Base-by-base conservation (phyloP, 2,888 invertebrate species). In the Agriopis leucophaearia region DNA sequence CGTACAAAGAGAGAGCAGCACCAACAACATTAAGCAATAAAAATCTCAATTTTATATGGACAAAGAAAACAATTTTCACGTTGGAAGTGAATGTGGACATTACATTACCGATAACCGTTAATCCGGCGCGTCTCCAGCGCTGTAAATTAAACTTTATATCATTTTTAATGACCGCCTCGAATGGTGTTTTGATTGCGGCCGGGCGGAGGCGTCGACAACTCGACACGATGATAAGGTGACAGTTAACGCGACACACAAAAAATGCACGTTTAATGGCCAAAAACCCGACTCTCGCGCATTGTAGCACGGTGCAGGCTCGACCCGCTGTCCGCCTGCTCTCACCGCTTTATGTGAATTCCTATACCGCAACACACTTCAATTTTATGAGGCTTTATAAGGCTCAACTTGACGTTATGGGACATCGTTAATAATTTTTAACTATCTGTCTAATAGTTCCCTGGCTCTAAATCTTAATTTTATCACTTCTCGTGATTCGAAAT, bases 161-260 rank as follows among this genome's bases (percentile, higher is more conserved):
- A 92, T 90, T 92, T 93, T 94, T 94, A 93, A 93, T 90, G 92
- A 87, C 86, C 86, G 78, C 81, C 78, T 85, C 88, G 89, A 92
- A 93, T 92, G 91, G 91, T 92, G 92, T 92, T 94, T 93, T 94
- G 93, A 94, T 94, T 92, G 91, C 92, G 86, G 89, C 82, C 80
- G 90, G 88, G 89, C 90, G 91, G 90, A 94, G 94, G 94, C 94
- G 94, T 93, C 93, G 93, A 94, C 94, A 94, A 91, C 89, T 92
- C 92, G 86, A 91, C 94, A 92, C 89, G 90, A 84, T 85, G 93
- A 93, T 93, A 93, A 94, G 88, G 85, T 82, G 90, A 91, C 91
- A 89, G 84, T 91, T 89, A 89, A 89, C 84, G 88, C 78, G 78
- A 79, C 82, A 82, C 82, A 90, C 89, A 92, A 92, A 91, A 92